Evolutionary conservation across 1,140 invertebrate genomes (phyloP), one percentile per base, ranked within the genome.

Genomic region (Bombus breviceps): DNA sequence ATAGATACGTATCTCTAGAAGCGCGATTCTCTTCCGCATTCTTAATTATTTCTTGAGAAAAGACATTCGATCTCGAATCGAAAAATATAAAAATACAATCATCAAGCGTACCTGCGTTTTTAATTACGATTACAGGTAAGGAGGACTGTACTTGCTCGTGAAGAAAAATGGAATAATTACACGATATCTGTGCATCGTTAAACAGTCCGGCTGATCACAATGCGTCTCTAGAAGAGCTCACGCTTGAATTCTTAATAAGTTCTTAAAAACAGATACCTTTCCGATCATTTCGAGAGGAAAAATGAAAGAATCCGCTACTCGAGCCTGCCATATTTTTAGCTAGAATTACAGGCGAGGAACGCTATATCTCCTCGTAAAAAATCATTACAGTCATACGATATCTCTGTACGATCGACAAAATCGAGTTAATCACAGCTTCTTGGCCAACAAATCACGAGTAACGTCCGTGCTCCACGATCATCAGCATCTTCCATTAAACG

Each of bases 371-470:
- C 25, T 39, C 18, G 69, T 12, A 41, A 72, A 72, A 43, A 72
- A n/a, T 72, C 10, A 72, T 28, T 22, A 41, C 2, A 28, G 5
- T 15, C 5, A 2, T 12, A 25, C 28, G 72, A 74, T 74, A 47
- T 43, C 39, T 32, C 13, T 9, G 28, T 28, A 15, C 25, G 32
- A 59, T 37, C 75, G 75, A 77, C 75, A 77, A n/a, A 62, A 57
- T 77, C 53, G 25, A 18, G 75, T 28, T 78, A 78, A 78, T 64
- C 59, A 43, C 75, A 78, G 75, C 75, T 64, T 62, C 57, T 39
- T 25, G 28, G 15, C 13, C 75, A 22, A 78, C 59, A 62, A 79
- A 80, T 80, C 78, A 80, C 41, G 25, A 28, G 25, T n/a, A 47
- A 37, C 64, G 25, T 39, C 15, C 32, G 43, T n/a, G 43, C 64